phyloP scores from a whole-genome alignment of 2,888 invertebrate species.

The Fragum fragum region DNA sequence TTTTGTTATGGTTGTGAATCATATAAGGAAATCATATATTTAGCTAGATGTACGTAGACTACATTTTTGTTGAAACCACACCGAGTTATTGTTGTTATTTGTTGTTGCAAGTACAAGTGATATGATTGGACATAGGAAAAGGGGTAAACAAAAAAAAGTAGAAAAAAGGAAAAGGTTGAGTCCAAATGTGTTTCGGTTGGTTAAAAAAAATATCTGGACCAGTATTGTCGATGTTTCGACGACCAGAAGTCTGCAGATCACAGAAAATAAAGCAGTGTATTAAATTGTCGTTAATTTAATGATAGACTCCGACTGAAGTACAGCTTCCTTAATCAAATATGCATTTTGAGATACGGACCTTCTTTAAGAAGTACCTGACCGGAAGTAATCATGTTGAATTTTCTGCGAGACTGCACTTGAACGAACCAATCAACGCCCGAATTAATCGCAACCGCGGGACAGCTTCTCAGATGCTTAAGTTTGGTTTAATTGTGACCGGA shows the following conservation, averaged over 20 bases:
- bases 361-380: constrained; percentile 32
- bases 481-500: constrained; percentile 12
- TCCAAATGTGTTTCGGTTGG: too few species aligned
- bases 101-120: too few species aligned
- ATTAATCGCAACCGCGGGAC: constrained; percentile 23
- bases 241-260: not conserved
- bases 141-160: too few species aligned
- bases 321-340: constrained; percentile 21
- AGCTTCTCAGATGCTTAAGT: constrained; percentile 15
- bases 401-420: constrained; percentile 59
- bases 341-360: constrained; percentile 16
- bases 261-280: constrained; percentile 20
- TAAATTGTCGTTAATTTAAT: constrained; percentile 32
- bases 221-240: not conserved
- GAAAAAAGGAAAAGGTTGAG: too few species aligned
- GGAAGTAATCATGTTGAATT: constrained; percentile 61
- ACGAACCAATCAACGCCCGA: constrained; percentile 49
- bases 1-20: too few species aligned
- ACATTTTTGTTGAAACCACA: too few species aligned
- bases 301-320: constrained; percentile 8
- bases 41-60: too few species aligned
- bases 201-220: not conserved
- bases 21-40: too few species aligned
- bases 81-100: too few species aligned
- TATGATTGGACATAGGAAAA: too few species aligned